Evolutionary conservation across 1,140 invertebrate species (phyloP).

Genomic region (Tetramorium simillimum): DNA sequence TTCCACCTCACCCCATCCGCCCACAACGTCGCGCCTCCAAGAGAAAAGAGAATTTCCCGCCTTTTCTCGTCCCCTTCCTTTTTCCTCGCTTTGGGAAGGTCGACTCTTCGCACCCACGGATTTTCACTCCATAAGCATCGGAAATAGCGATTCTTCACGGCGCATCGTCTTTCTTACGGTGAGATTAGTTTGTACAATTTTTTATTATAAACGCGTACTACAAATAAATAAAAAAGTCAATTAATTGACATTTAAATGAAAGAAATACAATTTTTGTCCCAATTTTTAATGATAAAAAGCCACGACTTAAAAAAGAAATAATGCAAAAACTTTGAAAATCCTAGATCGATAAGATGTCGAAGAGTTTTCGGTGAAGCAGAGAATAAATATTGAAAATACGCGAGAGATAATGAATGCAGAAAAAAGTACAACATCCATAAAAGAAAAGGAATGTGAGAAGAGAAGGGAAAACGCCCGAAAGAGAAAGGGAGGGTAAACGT

Average conservation of each 20-base stretch:
- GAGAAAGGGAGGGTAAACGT: background rate
- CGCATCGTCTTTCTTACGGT: background rate
- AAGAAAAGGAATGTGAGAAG: background rate
- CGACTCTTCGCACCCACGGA: conserved; percentile 22
- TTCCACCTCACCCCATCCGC: conserved; percentile 9
- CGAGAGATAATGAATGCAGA: background rate
- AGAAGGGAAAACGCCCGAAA: background rate
- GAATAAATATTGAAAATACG: background rate
- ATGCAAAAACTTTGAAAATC: background rate
- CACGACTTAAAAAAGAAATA: background rate
- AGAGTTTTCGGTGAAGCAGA: background rate
- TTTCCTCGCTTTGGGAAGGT: conserved; percentile 35
- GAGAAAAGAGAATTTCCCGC: conserved; percentile 63
- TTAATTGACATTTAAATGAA: background rate
- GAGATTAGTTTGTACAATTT: conserved; percentile 20
- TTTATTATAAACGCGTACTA: background rate
- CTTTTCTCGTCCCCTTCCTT: conserved; percentile 36
- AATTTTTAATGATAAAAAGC: background rate
- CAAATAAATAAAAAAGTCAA: background rate
- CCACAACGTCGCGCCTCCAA: conserved; percentile 6
- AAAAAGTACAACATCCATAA: background rate
- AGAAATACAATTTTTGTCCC: background rate
- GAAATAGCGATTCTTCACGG: background rate
- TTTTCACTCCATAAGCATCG: conserved; percentile 24
- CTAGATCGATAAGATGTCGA: background rate